phyloP scores from a whole-genome alignment of 2,113 vertebrate species.

The Haplochromis vanheusdeni region DNA sequence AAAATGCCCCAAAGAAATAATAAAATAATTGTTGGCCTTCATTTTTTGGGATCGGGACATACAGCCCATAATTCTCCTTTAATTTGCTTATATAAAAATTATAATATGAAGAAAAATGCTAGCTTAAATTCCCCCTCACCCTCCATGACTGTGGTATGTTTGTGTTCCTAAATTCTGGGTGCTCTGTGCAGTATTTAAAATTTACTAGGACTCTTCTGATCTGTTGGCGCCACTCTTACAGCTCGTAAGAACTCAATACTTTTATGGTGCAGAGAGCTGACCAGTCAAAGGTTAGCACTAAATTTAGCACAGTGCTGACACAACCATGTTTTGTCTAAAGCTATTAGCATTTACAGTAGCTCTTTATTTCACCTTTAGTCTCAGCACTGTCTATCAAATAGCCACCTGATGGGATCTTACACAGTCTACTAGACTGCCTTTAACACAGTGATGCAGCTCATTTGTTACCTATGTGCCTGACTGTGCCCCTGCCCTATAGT shows the following conservation, averaged over 20 bases:
- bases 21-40: not conserved
- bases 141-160: not conserved
- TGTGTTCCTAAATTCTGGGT: not conserved
- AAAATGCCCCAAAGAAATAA: not conserved
- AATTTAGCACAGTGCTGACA: constrained; percentile 44
- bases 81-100: not conserved
- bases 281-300: constrained; percentile 41
- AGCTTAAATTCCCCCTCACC: not conserved
- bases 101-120: not conserved
- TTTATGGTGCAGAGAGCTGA: not conserved
- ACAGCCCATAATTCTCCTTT: not conserved
- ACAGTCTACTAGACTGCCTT: not conserved
- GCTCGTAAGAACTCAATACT: not conserved
- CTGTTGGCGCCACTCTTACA: not conserved
- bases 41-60: not conserved
- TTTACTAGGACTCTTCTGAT: not conserved
- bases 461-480: constrained; percentile 4
- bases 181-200: not conserved
- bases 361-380: constrained; percentile 39
- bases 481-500: not conserved
- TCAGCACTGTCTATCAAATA: constrained; percentile 18
- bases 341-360: constrained; percentile 66
- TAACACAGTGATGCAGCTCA: constrained; percentile 7
- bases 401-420: constrained; percentile 7
- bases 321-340: constrained; percentile 37